Base-by-base conservation (phyloP, 2,113 vertebrate genomes). In the Odontophorus gujanensis region DNA sequence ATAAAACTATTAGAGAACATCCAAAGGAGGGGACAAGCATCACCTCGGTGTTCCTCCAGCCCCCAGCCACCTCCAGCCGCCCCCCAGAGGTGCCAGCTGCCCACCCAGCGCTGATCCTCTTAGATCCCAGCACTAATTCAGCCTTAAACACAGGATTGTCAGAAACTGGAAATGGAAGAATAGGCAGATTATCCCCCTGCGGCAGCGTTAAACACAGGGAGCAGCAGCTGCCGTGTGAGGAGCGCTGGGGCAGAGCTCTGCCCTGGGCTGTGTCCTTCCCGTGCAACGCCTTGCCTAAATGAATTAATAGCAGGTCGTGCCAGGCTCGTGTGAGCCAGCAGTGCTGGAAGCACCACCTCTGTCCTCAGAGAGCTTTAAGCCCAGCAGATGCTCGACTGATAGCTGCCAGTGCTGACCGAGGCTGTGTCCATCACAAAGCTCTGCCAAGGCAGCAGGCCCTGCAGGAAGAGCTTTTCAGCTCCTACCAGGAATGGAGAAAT, bases 111-210 rank as follows among this genome's bases (percentile, higher is more conserved):
- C 88, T 96, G 32, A 96, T 97, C 96, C 95, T 96, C 96, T 97
- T 92, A 97, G 68, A 57, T 62, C 81, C 95, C n/a, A 2, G 69
- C 78, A 76, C 90, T 97, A 97, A 97, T 94, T 96, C 94, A 97
- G 57, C 92, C 95, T 96, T 95, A 96, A 97, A 95, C 94, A 97
- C 95, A 80, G 90, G 91, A 94, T 92, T 95, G 92, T 71, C 40
- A 13, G 68, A 66, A 89, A 74, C 47, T 5, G 62, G 91, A 66
- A 72, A 72, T 78, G 89, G 65, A 68, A 62, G 91, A 92, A 43
- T 1, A 8, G 34, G 42, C 2, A 45, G 97, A 95, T 97, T 96
- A 97, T 94, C 95, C 71, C 72, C 53, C 14, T 5, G 57, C 3
- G 7, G 63, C 50, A 22, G 75, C 65, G 48, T 87, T 93, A 89